phyloP scores from a whole-genome alignment of 2,113 vertebrate genomes.

The Platycercus adscitus region DNA sequence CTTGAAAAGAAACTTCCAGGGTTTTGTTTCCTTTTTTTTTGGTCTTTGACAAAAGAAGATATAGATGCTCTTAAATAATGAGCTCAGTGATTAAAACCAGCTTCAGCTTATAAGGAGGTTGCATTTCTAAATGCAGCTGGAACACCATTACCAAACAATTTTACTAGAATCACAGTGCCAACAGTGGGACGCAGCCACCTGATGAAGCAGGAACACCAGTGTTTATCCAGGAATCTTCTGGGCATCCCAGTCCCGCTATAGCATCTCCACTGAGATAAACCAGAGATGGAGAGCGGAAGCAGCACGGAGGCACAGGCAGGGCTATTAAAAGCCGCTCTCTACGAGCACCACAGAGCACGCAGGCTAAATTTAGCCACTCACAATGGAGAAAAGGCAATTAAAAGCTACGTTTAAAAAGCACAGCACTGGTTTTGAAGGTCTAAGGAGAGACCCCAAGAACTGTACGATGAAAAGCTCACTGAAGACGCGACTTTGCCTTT shows the following conservation, averaged over 20 bases:
- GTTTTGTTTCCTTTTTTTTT: neutral
- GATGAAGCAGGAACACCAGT: neutral
- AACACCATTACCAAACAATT: neutral
- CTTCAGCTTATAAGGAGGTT: neutral
- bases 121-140: neutral
- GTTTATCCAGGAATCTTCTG: accelerated
- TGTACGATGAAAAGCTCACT: neutral
- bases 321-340: neutral
- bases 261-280: neutral
- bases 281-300: neutral
- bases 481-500: accelerated
- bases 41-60: neutral
- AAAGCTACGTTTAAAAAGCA: neutral
- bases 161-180: neutral
- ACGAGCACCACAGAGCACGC: neutral
- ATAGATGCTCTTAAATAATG: neutral
- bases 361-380: neutral
- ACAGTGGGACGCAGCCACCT: neutral
- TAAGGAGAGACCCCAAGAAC: neutral
- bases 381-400: neutral
- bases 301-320: neutral
- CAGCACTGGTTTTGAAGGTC: neutral
- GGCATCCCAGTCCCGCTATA: accelerated
- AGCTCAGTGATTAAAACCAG: neutral
- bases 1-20: neutral